Evolutionary conservation across 1,140 invertebrate genomes (phyloP), one percentile per base, ranked within the genome.

Genomic region (Conus ventricosus): DNA sequence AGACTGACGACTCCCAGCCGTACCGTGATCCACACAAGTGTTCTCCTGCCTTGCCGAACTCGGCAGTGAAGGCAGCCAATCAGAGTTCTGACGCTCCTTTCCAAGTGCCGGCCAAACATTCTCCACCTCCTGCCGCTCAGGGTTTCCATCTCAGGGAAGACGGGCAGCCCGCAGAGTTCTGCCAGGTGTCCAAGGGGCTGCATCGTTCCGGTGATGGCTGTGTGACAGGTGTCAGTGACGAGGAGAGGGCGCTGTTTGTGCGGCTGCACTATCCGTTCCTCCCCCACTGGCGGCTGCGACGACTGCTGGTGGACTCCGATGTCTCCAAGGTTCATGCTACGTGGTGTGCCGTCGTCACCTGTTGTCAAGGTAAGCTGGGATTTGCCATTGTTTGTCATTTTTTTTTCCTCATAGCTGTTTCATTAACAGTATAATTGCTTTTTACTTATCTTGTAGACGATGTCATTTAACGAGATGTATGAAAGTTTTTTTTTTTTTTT

Each of bases 281-380:
- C 5, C 53, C 85, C 13, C 75, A 80, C 71, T 78, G 85, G 85
- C 71, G 75, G 25, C 53, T 87, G 53, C 17, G 85, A 25, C 15
- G 51, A 4, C 75, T 87, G 27, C 53, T 87, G 7, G 27, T 39
- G 67, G 80, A 83, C 15, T 55, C 60, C 51, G 87, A 82, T 6
- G 63, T 25, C 23, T 60, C n/a, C 1, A 51, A 57, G 25, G 83
- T 84, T 23, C 88, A 81, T 63, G 55, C 87, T 6, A 71, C 88
- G 11, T 90, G 90, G 88, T 86, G 90, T 85, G 82, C 84, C 20
- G 17, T 89, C 5, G 23, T 89, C 51, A 60, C 53, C 17, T 87
- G 87, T 80, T 87, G 84, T 63, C 83, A 89, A 85, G 87, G 88
- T 89, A 88, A 89, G 78, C 83, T 25, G 3, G 53, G 54, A 51